A percentile compares a stretch with the other conserved stretches of the same genome.
Evolutionary conservation across 2,888 invertebrate species (phyloP).

Genomic region (Panopea generosa): DNA sequence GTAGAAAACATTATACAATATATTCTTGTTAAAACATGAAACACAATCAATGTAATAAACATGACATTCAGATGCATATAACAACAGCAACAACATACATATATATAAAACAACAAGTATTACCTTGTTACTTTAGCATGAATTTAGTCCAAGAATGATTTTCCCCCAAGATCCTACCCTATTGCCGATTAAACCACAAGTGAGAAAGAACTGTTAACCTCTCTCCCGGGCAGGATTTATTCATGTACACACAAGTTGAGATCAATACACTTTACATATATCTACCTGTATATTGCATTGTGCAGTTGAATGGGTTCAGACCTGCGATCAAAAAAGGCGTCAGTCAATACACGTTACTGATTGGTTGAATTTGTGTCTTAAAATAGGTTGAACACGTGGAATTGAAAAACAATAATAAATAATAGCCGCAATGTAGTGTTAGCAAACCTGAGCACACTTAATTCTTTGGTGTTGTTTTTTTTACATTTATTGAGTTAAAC

Average conservation of each 20-base stretch:
- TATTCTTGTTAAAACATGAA: neutral
- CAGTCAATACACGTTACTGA: slow-evolving; percentile 20
- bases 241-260: slow-evolving; percentile 63
- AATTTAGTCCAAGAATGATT: no score
- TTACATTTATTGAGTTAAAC: no score
- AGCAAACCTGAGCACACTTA: no score
- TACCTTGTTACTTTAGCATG: no score
- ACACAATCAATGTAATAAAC: neutral
- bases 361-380: slow-evolving; percentile 44
- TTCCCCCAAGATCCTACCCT: slow-evolving; percentile 20
- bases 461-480: no score
- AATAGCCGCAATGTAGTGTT: no score
- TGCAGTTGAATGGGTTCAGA: slow-evolving; percentile 36
- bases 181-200: slow-evolving; percentile 42
- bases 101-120: no score
- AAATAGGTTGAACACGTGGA: slow-evolving; percentile 48
- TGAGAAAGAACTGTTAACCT: slow-evolving; percentile 34
- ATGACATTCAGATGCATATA: no score
- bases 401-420: neutral
- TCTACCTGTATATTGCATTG: slow-evolving; percentile 13
- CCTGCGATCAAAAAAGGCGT: slow-evolving; percentile 63
- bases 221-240: slow-evolving; percentile 42
- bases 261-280: slow-evolving; percentile 26
- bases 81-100: no score
- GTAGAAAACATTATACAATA: neutral